These are phyloP conservation scores for Osmerus mordax DNA, from an alignment of 2,113 vertebrate genomes.

Conservation along the genomic window DNA sequence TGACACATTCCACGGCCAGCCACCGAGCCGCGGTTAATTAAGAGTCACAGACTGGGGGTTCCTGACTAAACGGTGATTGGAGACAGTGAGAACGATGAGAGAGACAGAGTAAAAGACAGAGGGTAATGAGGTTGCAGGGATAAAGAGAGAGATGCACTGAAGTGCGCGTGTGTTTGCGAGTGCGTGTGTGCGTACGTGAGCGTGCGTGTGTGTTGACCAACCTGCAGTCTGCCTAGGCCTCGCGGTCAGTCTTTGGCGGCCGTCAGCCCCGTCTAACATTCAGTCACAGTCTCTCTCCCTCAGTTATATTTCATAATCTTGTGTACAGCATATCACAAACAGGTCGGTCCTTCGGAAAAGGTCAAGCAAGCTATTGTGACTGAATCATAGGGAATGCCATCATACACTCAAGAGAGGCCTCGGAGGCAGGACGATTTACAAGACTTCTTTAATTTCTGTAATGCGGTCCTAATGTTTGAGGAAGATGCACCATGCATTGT, in stretches of 20 bases:
- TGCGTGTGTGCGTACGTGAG: constrained; percentile 1
- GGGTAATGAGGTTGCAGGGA: background rate
- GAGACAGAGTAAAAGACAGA: constrained; percentile 7
- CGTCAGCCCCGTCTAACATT: constrained; percentile 21
- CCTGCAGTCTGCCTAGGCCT: constrained; percentile 31
- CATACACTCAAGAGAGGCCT: background rate
- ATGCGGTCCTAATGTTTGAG: background rate
- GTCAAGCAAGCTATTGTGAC: too few species aligned
- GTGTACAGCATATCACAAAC: too few species aligned
- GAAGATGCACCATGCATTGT: background rate
- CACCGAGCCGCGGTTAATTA: constrained; percentile 58
- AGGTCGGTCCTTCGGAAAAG: too few species aligned
- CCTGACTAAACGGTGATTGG: constrained; percentile 39
- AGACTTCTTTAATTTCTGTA: background rate
- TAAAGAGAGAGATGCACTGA: background rate
- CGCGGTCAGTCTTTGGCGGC: constrained; percentile 16
- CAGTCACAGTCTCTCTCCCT: constrained; percentile 6
- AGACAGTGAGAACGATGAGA: constrained; percentile 4
- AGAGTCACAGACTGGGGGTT: constrained; percentile 61
- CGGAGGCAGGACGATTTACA: background rate
- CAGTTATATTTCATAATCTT: too few species aligned
- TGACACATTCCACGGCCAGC: constrained; percentile 54
- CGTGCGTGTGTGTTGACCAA: constrained; percentile 5
- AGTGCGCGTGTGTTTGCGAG: background rate
- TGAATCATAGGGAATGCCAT: too few species aligned